Base-by-base conservation (phyloP, 2,113 vertebrate species). In the Sula dactylatra region DNA sequence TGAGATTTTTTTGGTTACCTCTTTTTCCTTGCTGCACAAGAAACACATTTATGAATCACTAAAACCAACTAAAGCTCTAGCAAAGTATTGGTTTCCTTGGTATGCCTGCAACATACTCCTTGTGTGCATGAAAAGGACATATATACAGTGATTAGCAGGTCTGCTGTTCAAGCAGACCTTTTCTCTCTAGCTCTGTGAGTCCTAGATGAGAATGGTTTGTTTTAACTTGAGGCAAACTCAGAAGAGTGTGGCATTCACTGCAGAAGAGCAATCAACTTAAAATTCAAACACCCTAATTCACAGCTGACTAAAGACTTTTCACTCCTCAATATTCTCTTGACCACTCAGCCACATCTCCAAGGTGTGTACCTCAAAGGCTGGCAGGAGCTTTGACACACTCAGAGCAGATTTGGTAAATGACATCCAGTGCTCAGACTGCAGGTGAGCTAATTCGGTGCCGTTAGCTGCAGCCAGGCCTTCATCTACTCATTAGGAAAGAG, bases 401-500 rank as follows among this genome's bases (percentile, higher is more conserved):
- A 47, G 67, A 79, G 54, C n/a, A 83, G 56, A 20, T 70, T 31
- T 91, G 50, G 87, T 79, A 84, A 89, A 88, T 72, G 38, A 88
- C 54, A 65, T 78, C 65, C 42, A 55, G 67, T 11, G 74, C 67
- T 85, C 52, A 84, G 55, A 40, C 52, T 90, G 90, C 90, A 94
- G 88, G 88, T 89, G 82, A 96, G 45, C 59, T 94, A 95, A 91
- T 89, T 87, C 7, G 5, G 13, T 83, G 55, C 49, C 59, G 84
- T 91, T 89, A 95, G 47, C 74, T 91, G 83, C 74, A 94, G 72
- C 52, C 71, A 86, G 86, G 61, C 78, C 90, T 94, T 93, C 74
- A 64, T 76, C 50, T 95, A 70, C 90, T 96, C 67, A 58, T 77
- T 96, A 83, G 31, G 32, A 91, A 92, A 93, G 58, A 90, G 86